Percentiles rank a stretch among this genome's conserved stretches.
phyloP scores from a whole-genome alignment of 2,797 vertebrate species.

The Lepilemur ruficaudatus region DNA sequence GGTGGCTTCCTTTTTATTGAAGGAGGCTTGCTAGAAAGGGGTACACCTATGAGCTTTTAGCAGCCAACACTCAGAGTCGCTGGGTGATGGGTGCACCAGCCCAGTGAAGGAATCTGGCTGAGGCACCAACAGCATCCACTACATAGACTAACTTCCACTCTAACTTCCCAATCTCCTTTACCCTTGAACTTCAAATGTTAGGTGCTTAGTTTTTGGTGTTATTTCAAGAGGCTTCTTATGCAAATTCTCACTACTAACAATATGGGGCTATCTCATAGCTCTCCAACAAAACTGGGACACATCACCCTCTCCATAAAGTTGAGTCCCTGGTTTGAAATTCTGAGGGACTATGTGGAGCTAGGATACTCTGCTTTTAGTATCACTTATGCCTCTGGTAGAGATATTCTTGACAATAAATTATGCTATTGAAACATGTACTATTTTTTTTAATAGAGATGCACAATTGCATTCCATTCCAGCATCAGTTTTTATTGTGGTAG shows the following conservation, averaged over 20 bases:
- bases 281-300: neutral
- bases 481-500: constrained; percentile 26
- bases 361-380: neutral
- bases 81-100: neutral
- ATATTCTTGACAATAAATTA: constrained; percentile 53
- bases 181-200: neutral
- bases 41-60: neutral
- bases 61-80: neutral
- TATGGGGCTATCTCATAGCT: neutral
- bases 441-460: neutral
- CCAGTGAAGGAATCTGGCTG: neutral
- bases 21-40: neutral
- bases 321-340: constrained; percentile 3
- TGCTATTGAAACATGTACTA: neutral
- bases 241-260: constrained; percentile 5
- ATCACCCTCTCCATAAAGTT: neutral
- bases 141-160: neutral
- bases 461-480: neutral
- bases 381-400: constrained; percentile 41
- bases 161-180: neutral
- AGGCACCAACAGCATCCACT: neutral
- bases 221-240: neutral
- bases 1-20: neutral
- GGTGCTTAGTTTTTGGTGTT: neutral
- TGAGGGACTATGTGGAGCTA: neutral